Conservation (phyloP, 2,113 vertebrate genomes). For the Garra rufa region DNA sequence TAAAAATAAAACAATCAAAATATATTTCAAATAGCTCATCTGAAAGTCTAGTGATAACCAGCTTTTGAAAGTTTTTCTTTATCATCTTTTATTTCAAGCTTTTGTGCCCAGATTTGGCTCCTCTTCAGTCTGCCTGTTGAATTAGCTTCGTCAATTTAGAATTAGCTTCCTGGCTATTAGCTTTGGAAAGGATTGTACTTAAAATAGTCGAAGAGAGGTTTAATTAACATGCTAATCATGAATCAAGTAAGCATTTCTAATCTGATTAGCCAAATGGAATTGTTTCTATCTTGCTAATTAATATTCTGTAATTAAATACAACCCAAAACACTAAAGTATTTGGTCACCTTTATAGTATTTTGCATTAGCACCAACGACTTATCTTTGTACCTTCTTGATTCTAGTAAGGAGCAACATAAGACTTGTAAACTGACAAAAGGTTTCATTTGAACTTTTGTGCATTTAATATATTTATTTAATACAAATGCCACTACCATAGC, state of each 20-base stretch:
- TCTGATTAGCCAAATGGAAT: conserved; percentile 70
- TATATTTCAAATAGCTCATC: background rate
- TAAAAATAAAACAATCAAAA: background rate
- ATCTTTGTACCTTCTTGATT: background rate
- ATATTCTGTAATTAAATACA: conserved; percentile 68
- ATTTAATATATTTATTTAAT: background rate
- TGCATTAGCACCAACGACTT: background rate
- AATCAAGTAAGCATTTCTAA: conserved; percentile 76
- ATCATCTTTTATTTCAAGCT: background rate
- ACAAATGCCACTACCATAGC: background rate
- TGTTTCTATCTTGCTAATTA: conserved; percentile 61
- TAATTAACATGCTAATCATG: conserved; percentile 75
- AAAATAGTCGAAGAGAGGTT: conserved; percentile 69
- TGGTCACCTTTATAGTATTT: background rate
- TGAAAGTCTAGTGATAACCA: background rate
- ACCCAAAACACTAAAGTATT: conserved; percentile 44
- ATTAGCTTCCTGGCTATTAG: conserved; percentile 71
- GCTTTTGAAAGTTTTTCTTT: background rate
- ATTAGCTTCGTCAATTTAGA: conserved; percentile 55
- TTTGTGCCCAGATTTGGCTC: conserved; percentile 50
- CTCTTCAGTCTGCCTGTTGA: conserved; percentile 63
- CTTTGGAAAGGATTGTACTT: conserved; percentile 65
- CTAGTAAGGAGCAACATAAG: background rate
- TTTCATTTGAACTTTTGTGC: background rate
- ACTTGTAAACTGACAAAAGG: background rate